A percentile compares a stretch with the other conserved stretches of the same genome.
These are phyloP conservation scores for Pecten maximus DNA, from an alignment of 2,888 invertebrate genomes.

Conservation along the genomic window DNA sequence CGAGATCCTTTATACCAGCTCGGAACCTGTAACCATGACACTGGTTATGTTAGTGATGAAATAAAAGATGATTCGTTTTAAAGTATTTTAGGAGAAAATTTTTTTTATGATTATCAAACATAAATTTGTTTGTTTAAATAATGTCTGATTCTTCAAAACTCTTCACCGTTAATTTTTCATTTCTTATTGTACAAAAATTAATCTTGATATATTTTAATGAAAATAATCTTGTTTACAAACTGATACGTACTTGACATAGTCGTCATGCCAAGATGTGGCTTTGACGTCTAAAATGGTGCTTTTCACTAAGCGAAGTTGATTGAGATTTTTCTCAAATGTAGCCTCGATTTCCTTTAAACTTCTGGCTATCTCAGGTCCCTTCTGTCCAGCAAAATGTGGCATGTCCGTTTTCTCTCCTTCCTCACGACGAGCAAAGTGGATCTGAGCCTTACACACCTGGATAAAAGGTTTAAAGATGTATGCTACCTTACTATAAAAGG, in stretches of 20 bases:
- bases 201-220: no score
- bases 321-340: constrained; percentile 88
- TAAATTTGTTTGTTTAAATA: no score
- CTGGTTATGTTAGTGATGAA: neutral
- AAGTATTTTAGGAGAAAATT: neutral
- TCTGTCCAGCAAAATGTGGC: constrained; percentile 90
- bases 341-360: constrained; percentile 86
- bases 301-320: constrained; percentile 86
- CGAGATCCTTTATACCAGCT: constrained; percentile 84
- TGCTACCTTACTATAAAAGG: neutral
- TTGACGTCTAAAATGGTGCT: constrained; percentile 84
- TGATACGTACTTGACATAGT: constrained; percentile 82
- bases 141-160: no score
- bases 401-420: constrained; percentile 88
- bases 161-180: no score
- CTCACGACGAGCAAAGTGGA: constrained; percentile 90
- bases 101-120: neutral
- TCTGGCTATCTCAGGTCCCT: constrained; percentile 82
- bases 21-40: constrained; percentile 82
- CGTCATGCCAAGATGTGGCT: constrained; percentile 90
- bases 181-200: no score
- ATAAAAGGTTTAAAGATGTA: constrained; percentile 31
- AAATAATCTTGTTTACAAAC: neutral
- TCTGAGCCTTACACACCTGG: constrained; percentile 93
- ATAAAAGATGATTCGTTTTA: no score